phyloP scores from a whole-genome alignment of 2,113 vertebrate species.

The Petromus typicus region DNA sequence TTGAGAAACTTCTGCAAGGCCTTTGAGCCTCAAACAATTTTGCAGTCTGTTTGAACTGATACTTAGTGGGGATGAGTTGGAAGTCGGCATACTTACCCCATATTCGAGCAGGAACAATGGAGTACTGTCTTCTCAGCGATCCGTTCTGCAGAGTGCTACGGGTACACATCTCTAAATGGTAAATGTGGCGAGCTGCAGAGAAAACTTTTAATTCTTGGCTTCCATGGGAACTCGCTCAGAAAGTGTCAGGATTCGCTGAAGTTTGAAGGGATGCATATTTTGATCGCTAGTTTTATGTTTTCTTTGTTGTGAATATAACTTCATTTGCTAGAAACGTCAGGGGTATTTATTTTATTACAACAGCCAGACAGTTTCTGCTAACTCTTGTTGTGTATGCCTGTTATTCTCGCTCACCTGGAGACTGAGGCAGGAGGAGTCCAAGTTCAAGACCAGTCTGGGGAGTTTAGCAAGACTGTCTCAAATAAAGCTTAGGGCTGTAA shows the following conservation, averaged over 20 bases:
- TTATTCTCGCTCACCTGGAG: not conserved
- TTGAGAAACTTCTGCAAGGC: not conserved
- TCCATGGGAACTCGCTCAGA: conserved; percentile 11
- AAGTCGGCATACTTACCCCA: not conserved
- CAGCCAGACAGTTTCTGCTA: not conserved
- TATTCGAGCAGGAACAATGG: not conserved
- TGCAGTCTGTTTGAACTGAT: conserved; percentile 24
- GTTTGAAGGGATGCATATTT: conserved; percentile 20
- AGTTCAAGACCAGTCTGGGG: not conserved
- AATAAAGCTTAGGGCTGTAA: not conserved
- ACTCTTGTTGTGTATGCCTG: not conserved
- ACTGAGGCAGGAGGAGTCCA: not conserved
- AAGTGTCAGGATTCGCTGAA: conserved; percentile 2
- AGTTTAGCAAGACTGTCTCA: not conserved
- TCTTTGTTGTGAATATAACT: not conserved
- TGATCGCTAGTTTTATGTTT: conserved; percentile 49
- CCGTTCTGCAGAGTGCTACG: not conserved
- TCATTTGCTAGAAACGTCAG: conserved; percentile 54
- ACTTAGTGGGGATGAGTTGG: not conserved
- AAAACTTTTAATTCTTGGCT: conserved; percentile 1
- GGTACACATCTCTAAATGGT: not conserved
- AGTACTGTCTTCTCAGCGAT: not conserved
- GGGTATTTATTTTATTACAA: conserved; percentile 14
- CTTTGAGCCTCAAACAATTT: conserved; percentile 13
- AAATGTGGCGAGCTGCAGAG: not conserved